Evolutionary conservation across 2,113 vertebrate genomes (phyloP), one percentile per base, ranked within the genome.

Genomic region (Hyperopisus bebe): DNA sequence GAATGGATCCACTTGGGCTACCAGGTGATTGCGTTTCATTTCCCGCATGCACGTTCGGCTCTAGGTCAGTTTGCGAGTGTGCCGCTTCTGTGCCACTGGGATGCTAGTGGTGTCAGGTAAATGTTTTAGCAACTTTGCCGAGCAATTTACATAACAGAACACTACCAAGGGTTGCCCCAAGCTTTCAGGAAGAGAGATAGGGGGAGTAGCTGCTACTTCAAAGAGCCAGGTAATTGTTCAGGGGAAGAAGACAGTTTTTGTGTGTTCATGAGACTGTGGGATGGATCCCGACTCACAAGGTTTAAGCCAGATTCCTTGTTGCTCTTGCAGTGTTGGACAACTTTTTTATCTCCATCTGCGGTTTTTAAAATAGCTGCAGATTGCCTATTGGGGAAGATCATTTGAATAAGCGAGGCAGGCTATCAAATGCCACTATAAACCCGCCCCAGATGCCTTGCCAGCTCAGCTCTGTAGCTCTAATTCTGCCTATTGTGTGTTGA

Each of bases 211-310:
- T 82, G 48, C 39, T 58, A 83, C 62, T 66, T 87, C 51, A 51
- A 44, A 90, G 53, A 46, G 21, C 55, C n/a, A 46, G 44, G 53
- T 70, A 66, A 90, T 82, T 89, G 88, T 86, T 87, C 89, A 55
- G 62, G 7, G 44, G 44, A 15, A 82, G 90, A 21, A 17, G 58
- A 48, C 1, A 24, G 10, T 15, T 24, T 88, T 87, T 48, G 62
- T 48, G 19, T 47, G 47, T 80, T 77, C 62, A 50, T 89, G 47
- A 83, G 47, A 47, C 46, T 80, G 55, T 21, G 80, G 15, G 86
- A 70, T 51, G 47, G 66, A 47, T 58, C 31, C 19, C 24, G 55
- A 85, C 66, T 58, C 58, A 47, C 39, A 74, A 27, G 53, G 51
- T 47, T 88, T 35, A 85, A 88, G 88, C 27, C 51, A 66, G n/a